Conservation (phyloP, 1,140 invertebrate genomes). For the Drosophila virilis region DNA sequence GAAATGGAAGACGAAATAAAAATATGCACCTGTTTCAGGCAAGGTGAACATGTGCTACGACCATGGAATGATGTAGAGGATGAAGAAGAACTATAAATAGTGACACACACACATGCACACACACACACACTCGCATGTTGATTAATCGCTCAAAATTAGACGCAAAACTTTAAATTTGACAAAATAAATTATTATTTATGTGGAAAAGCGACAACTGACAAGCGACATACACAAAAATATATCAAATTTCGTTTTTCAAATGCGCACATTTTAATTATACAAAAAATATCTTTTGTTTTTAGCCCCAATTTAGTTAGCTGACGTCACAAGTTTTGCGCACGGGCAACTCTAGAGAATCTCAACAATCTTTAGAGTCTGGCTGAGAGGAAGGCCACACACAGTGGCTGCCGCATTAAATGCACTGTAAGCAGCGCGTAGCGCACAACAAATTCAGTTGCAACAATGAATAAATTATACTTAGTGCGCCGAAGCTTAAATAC, state of each 20-base stretch:
- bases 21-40: conserved; percentile 60
- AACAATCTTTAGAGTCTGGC: not conserved
- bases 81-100: conserved; percentile 66
- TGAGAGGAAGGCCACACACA: conserved; percentile 16
- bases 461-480: not conserved
- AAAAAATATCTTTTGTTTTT: conserved; percentile 35
- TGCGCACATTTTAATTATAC: conserved; percentile 66
- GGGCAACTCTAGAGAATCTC: conserved; percentile 5
- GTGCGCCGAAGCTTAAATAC: not conserved
- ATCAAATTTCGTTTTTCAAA: conserved; percentile 65
- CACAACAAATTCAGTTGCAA: not conserved
- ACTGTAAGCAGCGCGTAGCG: not conserved
- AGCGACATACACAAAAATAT: conserved; percentile 31
- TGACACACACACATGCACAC: conserved; percentile 31
- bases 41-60: conserved; percentile 56
- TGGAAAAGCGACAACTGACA: conserved; percentile 67
- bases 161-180: conserved; percentile 63
- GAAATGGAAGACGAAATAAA: conserved; percentile 10
- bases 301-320: conserved; percentile 24
- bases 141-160: conserved; percentile 82
- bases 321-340: conserved; percentile 20
- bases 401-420: not conserved
- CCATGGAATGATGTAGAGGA: not conserved
- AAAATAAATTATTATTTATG: conserved; percentile 76
- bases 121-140: conserved; percentile 47